Base-by-base conservation (phyloP, 2,888 invertebrate species). In the Lasioglossum morio region DNA sequence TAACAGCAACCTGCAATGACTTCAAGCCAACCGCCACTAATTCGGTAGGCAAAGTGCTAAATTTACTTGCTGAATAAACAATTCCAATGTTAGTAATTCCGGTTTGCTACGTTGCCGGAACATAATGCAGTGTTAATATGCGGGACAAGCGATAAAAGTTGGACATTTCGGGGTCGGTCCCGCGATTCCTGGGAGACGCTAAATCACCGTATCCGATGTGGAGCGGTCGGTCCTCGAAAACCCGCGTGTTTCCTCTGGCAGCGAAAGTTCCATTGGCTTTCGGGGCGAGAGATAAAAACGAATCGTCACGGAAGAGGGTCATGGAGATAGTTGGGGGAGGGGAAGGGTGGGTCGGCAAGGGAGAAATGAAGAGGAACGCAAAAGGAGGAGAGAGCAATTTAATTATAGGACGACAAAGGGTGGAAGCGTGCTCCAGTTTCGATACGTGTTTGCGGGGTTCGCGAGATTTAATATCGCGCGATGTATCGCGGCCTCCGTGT, bases 381-480 rank as follows among this genome's bases (percentile, higher is more conserved):
- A 53, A 73, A 60, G 73, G 34, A 53, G 53, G 66, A 46, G 72
- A 69, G 30, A 34, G 77, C 77, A 83, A 84, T 84, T 84, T 84
- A 84, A 84, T 83, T 84, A 82, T 60, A 66, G 57, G n/a, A 66
- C 78, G 86, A 79, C 77, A 73, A 74, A 80, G 75, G 69, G 72
- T 80, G 40, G 76, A 63, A 78, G 72, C 78, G 85, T 81, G 46
- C 46, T 77, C 73, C 72, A 60, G 80, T 63, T 63, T 40, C 70
- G 78, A 69, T 53, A 79, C 19, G 46, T 84, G 76, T 78, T 78
- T 78, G 76, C 84, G 60, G 40, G 37, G 53, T 72, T 57, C 82
- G 75, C 63, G 74, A 73, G 83, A 80, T 83, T 88, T 79, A 84
- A 77, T 82, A 77, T 82, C 73, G 46, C 53, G n/a, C 77, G 77